Conservation (phyloP, 1,140 invertebrate genomes). For the Myzus persicae region DNA sequence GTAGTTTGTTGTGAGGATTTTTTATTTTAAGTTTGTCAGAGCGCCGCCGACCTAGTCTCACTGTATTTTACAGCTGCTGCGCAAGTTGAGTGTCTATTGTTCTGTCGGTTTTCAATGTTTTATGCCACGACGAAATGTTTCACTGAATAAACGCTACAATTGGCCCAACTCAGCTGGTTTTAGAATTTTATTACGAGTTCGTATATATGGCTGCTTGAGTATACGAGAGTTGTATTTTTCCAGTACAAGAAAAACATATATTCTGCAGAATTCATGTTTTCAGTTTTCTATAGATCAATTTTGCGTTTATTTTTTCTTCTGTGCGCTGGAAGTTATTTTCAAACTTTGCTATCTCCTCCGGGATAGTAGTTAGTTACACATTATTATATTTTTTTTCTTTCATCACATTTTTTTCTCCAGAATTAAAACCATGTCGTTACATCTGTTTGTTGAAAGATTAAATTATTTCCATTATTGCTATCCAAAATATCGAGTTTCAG, state of each 20-base stretch:
- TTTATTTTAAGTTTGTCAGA: conserved; percentile 10
- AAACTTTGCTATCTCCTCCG: background rate
- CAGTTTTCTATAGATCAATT: background rate
- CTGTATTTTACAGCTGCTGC: background rate
- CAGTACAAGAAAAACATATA: background rate
- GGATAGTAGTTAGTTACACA: background rate
- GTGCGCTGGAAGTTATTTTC: background rate
- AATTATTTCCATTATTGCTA: background rate
- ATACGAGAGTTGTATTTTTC: background rate
- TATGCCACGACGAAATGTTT: background rate
- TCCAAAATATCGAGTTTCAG: background rate
- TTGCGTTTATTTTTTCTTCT: background rate
- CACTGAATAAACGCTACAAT: background rate
- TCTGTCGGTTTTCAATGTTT: conserved; percentile 5
- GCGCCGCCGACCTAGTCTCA: background rate
- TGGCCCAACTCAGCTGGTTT: background rate
- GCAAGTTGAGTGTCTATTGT: background rate
- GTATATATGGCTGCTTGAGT: background rate
- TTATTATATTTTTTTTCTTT: background rate
- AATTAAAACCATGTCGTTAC: background rate
- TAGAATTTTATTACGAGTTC: background rate
- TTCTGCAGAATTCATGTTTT: background rate
- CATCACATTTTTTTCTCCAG: background rate
- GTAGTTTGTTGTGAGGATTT: background rate
- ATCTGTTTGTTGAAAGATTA: background rate